A percentile compares a stretch with the other conserved stretches of the same genome.
phyloP scores from a whole-genome alignment of 92 coral and sea anemone species.

The Epizoanthus illoricatus region DNA sequence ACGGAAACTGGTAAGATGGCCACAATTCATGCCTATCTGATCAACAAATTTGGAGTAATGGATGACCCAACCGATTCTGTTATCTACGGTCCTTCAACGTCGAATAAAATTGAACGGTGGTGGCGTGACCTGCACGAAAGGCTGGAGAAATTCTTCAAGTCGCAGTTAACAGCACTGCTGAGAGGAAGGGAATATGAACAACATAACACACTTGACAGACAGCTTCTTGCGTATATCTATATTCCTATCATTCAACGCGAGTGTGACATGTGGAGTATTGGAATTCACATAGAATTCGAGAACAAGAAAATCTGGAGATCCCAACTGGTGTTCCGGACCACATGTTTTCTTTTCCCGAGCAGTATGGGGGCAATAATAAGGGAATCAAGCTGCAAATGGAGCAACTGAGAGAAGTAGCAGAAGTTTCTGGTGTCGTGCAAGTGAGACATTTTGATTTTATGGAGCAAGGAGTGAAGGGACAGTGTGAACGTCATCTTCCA shows the following conservation, averaged over 20 bases:
- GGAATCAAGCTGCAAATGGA: constrained; percentile 58
- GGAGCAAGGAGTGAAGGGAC: constrained; percentile 47
- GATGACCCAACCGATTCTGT: constrained; percentile 66
- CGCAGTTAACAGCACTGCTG: constrained; percentile 47
- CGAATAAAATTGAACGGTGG: constrained; percentile 71
- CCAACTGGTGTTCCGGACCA: constrained; percentile 80
- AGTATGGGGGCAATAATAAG: constrained; percentile 24
- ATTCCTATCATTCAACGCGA: constrained; percentile 56
- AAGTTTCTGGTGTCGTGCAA: constrained; percentile 54
- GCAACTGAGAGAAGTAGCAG: constrained; percentile 59
- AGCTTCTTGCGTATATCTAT: constrained; percentile 55
- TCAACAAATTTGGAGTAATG: constrained; percentile 49
- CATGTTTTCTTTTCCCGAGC: constrained; percentile 58
- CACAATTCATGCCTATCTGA: constrained; percentile 52
- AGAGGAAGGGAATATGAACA: constrained; percentile 64
- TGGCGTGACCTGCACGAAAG: constrained; percentile 73
- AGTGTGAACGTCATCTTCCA: constrained; percentile 52
- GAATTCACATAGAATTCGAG: constrained; percentile 69
- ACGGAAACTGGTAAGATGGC: constrained; percentile 83
- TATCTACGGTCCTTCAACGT: constrained; percentile 72
- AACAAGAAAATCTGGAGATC: constrained; percentile 61
- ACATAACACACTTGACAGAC: constrained; percentile 46
- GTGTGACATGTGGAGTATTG: constrained; percentile 46
- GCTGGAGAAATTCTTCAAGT: constrained; percentile 54
- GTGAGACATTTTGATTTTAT: constrained; percentile 36